These are phyloP conservation scores for Micromesistius poutassou DNA, from an alignment of 2,797 vertebrate genomes.

Conservation along the genomic window DNA sequence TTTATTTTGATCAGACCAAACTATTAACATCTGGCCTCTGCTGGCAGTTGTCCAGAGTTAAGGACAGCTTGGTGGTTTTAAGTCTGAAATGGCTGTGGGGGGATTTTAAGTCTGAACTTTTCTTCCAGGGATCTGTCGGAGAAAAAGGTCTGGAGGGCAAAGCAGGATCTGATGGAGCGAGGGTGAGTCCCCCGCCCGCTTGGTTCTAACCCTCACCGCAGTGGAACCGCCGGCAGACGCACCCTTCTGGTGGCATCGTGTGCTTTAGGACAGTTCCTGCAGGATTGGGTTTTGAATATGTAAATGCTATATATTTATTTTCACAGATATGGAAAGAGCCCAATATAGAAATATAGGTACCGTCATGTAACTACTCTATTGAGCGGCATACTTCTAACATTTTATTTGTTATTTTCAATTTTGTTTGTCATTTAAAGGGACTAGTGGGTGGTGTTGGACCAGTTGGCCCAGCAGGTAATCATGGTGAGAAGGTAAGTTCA, in stretches of 20 bases:
- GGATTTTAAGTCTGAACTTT: not conserved
- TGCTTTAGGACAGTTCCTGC: not conserved
- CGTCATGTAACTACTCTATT: not conserved
- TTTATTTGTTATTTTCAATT: not conserved
- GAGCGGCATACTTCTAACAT: not conserved
- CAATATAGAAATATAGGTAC: not conserved
- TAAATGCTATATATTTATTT: not conserved
- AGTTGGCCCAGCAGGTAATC: conserved; percentile 78
- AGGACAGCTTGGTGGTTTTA: too few species aligned
- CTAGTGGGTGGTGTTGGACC: conserved; percentile 84
- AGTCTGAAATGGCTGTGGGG: too few species aligned
- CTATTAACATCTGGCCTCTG: too few species aligned
- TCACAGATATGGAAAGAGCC: not conserved
- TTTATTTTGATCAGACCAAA: too few species aligned
- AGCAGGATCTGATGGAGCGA: conserved; percentile 87
- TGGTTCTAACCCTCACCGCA: not conserved
- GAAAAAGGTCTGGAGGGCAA: conserved; percentile 88
- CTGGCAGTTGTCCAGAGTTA: too few species aligned
- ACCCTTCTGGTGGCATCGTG: not conserved
- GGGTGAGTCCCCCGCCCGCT: conserved; percentile 76
- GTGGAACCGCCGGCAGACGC: not conserved
- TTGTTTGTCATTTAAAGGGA: conserved; percentile 45
- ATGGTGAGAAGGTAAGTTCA: conserved; percentile 85
- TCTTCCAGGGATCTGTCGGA: conserved; percentile 81
- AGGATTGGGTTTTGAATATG: not conserved